Base-by-base conservation (phyloP, 2,888 invertebrate genomes). In the Atrina japonica region DNA sequence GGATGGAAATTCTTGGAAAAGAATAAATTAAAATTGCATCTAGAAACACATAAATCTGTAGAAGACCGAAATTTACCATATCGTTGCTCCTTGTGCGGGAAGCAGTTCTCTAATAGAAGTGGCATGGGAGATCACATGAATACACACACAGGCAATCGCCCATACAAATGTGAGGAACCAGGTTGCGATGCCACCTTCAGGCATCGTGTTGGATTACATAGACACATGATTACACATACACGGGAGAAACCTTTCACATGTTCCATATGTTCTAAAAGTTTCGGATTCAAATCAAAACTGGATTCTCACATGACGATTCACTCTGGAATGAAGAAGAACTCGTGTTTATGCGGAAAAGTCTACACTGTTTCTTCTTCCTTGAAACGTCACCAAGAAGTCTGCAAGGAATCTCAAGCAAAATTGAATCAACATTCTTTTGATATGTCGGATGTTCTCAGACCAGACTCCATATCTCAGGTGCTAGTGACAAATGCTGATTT, bases 81-180 rank as follows among this genome's bases (percentile, higher is more conserved):
- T 49, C 18, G 18, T 14, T 78, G 78, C 43, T 9, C 23, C 2
- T 27, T 70, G 11, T 83, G 83, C 59, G 50, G 50, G 18, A 66
- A 67, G 21, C 66, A 75, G 25, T 83, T 81, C 66, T 55, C 68
- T 56, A 78, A 78, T 52, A 49, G 60, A 21, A 66, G 74, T 5
- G 53, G 67, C 3, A 68, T 76, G 69, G 50, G 40, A 9, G 82
- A 83, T 59, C 83, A 83, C 50, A 69, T 72, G 65, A 83, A 83
- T 66, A 76, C 66, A 23, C 83, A 83, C 61, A 76, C 77, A 7
- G 83, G 83, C 1, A 52, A 64, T n/a, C 69, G 70, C 27, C 82
- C 82, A 0, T 80, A 70, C 61, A 61, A 61, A 52, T 83, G 83
- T 61, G 27, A 64, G 35, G 35, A 35, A 11, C 6, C 35, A 11